Evolutionary conservation across 2,888 invertebrate genomes (phyloP).

Genomic region (Limenitis camilla): DNA sequence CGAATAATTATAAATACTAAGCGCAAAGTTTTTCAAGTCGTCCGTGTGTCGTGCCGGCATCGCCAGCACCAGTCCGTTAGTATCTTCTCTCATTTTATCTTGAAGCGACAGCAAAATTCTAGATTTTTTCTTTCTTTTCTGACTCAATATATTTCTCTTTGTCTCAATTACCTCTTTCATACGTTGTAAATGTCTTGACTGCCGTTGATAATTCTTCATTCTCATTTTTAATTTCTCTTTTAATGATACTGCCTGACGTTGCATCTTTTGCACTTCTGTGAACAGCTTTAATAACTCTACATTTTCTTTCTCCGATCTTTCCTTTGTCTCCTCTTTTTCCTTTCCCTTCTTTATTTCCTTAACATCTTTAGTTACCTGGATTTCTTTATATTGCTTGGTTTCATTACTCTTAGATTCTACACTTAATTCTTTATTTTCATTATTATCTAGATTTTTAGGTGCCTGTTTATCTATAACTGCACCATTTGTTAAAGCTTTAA

Average conservation of each 20-base stretch:
- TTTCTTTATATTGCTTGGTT: too few species aligned
- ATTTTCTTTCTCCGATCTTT: conserved; percentile 27
- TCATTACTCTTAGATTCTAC: too few species aligned
- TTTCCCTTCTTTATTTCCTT: too few species aligned
- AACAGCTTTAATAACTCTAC: conserved; percentile 55
- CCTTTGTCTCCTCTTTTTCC: not conserved
- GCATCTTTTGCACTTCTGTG: conserved; percentile 60
- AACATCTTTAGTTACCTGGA: too few species aligned
- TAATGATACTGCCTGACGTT: conserved; percentile 47
- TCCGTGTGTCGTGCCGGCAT: conserved; percentile 52
- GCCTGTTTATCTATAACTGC: conserved; percentile 2
- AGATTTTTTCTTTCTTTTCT: conserved; percentile 62
- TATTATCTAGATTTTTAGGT: not conserved
- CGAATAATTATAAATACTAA: conserved; percentile 65
- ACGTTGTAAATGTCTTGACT: conserved; percentile 45
- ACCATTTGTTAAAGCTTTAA: conserved; percentile 21
- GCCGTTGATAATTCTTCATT: conserved; percentile 53
- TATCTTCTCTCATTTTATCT: conserved; percentile 64
- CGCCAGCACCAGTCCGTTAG: conserved; percentile 57
- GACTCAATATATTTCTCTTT: conserved; percentile 52
- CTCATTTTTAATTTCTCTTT: conserved; percentile 56
- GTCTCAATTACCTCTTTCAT: conserved; percentile 54
- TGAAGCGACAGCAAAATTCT: conserved; percentile 56
- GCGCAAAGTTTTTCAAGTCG: conserved; percentile 62
- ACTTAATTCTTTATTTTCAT: too few species aligned